Conservation (phyloP, 2,113 vertebrate genomes). For the Geococcyx californianus region DNA sequence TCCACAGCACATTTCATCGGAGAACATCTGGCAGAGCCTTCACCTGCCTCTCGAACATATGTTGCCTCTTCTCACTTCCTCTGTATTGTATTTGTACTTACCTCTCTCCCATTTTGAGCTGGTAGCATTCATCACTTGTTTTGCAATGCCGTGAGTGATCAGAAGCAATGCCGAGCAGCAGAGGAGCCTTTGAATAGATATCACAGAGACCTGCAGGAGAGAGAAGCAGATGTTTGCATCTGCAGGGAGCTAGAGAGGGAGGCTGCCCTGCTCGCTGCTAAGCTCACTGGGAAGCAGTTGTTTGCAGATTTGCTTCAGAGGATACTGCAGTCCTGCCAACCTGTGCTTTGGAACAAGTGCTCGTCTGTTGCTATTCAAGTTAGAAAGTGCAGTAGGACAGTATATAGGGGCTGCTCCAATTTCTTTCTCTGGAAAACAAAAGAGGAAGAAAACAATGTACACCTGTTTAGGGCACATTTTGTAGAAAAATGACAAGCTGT, state of each 20-base stretch:
- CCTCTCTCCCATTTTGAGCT: background rate
- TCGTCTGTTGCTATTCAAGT: background rate
- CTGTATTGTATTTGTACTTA: background rate
- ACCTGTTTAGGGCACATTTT: background rate
- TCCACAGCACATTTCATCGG: background rate
- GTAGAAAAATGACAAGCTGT: background rate
- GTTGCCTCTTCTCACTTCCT: background rate
- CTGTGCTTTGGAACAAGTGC: background rate
- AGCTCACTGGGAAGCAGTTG: fast-evolving
- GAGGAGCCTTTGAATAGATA: background rate
- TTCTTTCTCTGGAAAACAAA: background rate
- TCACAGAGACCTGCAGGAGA: background rate
- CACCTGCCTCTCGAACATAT: background rate
- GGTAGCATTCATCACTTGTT: fast-evolving
- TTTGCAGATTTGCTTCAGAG: background rate
- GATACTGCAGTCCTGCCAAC: background rate
- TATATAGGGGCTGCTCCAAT: background rate
- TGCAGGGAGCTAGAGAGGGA: background rate
- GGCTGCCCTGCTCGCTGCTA: background rate
- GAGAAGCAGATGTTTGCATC: background rate
- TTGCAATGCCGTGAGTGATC: fast-evolving
- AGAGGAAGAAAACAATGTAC: background rate
- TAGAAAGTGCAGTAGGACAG: background rate
- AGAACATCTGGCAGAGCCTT: background rate
- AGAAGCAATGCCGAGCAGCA: fast-evolving